Base-by-base conservation (phyloP, 2,113 vertebrate species). In the Fukomys damarensis region DNA sequence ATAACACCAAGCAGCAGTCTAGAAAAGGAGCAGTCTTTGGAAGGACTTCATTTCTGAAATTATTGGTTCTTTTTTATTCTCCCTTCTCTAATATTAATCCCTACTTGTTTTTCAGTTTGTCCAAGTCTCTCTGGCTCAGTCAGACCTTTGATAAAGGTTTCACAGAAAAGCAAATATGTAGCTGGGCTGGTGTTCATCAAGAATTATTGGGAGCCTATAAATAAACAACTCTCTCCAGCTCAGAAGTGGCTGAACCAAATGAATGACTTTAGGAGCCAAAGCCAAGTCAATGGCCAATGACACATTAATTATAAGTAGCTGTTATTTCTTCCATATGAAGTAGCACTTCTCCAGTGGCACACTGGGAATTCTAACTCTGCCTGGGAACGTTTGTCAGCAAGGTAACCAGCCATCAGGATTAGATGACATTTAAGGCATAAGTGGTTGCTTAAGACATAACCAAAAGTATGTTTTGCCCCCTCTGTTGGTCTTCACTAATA, bases 331-430 rank as follows among this genome's bases (percentile, higher is more conserved):
- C 24, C 41, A 22, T 19, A 38, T 17, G 30, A 68, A 89, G 28
- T 89, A 54, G 58, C 46, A 43, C n/a, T n/a, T 77, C 86, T 87
- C 28, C 61, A 26, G 87, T 22, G 22, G 41, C 41, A 92, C 58
- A 58, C 43, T 76, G 65, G 87, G 80, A 86, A 87, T 68, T 68
- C 52, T 66, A 76, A 76, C 54, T 70, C 84, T 17, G 83, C 30
- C 54, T 65, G n/a, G 91, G 84, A 85, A 54, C n/a, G 17, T 59
- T 92, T 49, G 28, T 56, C 84, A 41, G 59, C 87, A 85, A 86
- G 19, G 65, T 76, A 88, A 82, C 81, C 41, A n/a, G 17, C 20
- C n/a, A n/a, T 79, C 52, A 49, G 30, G 52, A 70, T 72, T 76
- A 86, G 49, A 3, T 46, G 52, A 32, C 63, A 86, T 28, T 30